A percentile compares a stretch with the other conserved stretches of the same genome.
These are phyloP conservation scores for Nycticryphes semicollaris DNA, from an alignment of 2,113 vertebrate genomes.

Conservation along the genomic window DNA sequence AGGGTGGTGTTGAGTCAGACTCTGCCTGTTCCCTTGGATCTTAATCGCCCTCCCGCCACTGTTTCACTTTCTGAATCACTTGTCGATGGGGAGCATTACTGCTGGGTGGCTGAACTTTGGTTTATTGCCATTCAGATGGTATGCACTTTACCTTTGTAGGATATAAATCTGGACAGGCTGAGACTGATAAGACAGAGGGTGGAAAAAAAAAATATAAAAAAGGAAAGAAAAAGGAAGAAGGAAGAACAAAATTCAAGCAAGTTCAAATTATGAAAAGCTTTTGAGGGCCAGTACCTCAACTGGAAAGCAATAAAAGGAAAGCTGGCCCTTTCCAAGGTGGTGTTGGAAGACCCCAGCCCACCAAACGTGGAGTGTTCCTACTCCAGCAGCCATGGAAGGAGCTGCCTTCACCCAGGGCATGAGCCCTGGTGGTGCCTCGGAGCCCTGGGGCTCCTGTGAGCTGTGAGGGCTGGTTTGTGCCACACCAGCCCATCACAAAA, in stretches of 20 bases:
- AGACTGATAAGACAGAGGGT: neutral
- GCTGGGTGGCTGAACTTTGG: slow-evolving; percentile 39
- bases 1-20: neutral
- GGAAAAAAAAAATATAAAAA: neutral
- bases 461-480: neutral
- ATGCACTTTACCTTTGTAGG: slow-evolving; percentile 38
- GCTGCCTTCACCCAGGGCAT: neutral
- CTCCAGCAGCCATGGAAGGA: neutral
- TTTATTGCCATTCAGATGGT: slow-evolving; percentile 23
- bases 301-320: neutral
- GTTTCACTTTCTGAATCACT: neutral
- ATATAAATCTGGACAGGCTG: slow-evolving; percentile 22
- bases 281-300: neutral
- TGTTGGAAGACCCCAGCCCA: neutral
- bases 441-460: neutral
- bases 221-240: neutral
- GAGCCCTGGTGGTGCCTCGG: neutral
- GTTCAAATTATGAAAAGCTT: neutral
- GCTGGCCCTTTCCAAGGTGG: neutral
- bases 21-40: neutral
- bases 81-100: neutral
- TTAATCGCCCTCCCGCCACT: neutral
- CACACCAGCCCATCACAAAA: neutral
- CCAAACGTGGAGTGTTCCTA: neutral
- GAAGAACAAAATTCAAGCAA: neutral